Evolutionary conservation across 2,113 vertebrate species (phyloP).

Genomic region (Lamprologus callipterus): DNA sequence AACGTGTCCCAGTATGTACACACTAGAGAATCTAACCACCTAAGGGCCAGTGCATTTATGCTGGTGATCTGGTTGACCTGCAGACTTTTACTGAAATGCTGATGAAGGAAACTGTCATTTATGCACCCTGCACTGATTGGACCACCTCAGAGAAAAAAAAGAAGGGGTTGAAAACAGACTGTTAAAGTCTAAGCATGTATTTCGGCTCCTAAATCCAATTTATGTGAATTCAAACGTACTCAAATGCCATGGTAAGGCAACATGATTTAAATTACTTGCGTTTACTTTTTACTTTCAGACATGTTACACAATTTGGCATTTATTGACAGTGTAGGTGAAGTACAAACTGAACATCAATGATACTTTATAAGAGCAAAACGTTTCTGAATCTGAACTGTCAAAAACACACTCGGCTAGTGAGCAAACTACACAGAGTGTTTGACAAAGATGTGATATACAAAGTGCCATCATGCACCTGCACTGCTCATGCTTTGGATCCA

Average conservation of each 20-base stretch:
- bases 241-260: background rate
- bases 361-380: background rate
- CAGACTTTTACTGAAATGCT: background rate
- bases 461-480: background rate
- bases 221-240: background rate
- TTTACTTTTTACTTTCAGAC: background rate
- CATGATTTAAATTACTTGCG: background rate
- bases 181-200: background rate
- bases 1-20: background rate
- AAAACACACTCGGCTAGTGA: background rate
- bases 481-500: background rate
- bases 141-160: constrained; percentile 19
- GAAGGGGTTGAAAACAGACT: background rate
- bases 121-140: background rate
- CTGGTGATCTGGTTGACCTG: constrained; percentile 27
- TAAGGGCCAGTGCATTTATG: background rate
- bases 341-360: background rate
- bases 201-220: background rate
- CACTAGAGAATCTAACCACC: background rate
- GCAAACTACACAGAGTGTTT: background rate
- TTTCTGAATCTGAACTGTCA: background rate
- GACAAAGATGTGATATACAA: background rate
- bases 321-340: background rate
- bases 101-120: background rate
- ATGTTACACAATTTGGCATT: background rate